phyloP scores from a whole-genome alignment of 2,113 vertebrate genomes.

The Chionis minor region DNA sequence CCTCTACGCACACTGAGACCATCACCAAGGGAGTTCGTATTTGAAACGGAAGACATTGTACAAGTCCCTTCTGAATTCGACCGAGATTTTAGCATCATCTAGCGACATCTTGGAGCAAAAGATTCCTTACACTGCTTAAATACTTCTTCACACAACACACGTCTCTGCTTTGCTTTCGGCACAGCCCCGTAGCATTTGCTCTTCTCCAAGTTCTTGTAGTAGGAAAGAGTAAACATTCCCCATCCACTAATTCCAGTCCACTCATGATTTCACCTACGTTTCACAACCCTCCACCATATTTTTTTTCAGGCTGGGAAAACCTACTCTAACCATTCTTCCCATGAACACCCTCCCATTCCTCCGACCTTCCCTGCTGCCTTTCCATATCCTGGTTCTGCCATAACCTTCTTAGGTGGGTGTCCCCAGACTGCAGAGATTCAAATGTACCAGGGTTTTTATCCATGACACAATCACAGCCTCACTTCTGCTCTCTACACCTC shows the following conservation, averaged over 20 bases:
- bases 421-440: background rate
- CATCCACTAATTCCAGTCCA: background rate
- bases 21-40: fast-evolving
- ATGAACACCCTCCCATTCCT: background rate
- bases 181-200: background rate
- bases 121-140: background rate
- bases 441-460: background rate
- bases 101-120: background rate
- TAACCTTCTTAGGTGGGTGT: background rate
- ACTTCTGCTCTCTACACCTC: background rate
- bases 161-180: background rate
- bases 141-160: background rate
- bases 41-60: background rate
- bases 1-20: fast-evolving
- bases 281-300: fast-evolving
- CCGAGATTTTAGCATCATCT: background rate
- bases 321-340: background rate
- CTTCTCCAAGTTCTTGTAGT: fast-evolving
- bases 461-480: background rate
- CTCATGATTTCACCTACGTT: background rate
- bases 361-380: background rate
- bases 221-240: background rate
- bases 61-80: background rate
- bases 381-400: background rate
- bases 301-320: background rate